A percentile compares a stretch with the other conserved stretches of the same genome.
phyloP scores from a whole-genome alignment of 1,140 invertebrate genomes.

The Trachymyrmex septentrionalis region DNA sequence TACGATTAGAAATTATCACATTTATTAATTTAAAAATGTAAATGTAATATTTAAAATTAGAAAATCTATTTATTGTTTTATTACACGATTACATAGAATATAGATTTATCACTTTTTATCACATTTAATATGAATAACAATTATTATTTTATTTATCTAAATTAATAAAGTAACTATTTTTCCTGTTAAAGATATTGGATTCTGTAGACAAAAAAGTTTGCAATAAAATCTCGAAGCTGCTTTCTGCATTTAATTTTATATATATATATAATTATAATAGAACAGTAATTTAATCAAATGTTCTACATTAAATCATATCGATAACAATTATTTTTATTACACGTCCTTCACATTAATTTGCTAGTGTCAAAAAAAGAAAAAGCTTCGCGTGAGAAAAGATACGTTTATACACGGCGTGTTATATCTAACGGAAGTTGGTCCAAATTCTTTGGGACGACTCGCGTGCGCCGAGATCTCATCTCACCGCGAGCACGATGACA shows the following conservation, averaged over 20 bases:
- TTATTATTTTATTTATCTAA: not conserved
- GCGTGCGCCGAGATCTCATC: constrained; percentile 27
- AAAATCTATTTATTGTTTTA: not conserved
- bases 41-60: not conserved
- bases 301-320: not conserved
- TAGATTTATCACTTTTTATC: not conserved
- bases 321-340: not conserved
- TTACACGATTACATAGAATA: not conserved
- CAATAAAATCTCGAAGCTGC: not conserved
- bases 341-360: not conserved
- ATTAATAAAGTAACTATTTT: not conserved
- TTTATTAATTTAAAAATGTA: not conserved
- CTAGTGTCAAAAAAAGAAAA: not conserved
- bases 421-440: not conserved
- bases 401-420: no score
- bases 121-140: not conserved
- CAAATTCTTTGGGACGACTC: constrained; percentile 3
- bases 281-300: not conserved
- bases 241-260: not conserved
- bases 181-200: not conserved
- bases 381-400: not conserved
- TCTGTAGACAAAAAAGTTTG: not conserved
- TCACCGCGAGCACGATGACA: constrained; percentile 49
- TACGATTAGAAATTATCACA: not conserved
- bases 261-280: not conserved